phyloP scores from a whole-genome alignment of 2,888 invertebrate genomes.

The Pterostichus niger region DNA sequence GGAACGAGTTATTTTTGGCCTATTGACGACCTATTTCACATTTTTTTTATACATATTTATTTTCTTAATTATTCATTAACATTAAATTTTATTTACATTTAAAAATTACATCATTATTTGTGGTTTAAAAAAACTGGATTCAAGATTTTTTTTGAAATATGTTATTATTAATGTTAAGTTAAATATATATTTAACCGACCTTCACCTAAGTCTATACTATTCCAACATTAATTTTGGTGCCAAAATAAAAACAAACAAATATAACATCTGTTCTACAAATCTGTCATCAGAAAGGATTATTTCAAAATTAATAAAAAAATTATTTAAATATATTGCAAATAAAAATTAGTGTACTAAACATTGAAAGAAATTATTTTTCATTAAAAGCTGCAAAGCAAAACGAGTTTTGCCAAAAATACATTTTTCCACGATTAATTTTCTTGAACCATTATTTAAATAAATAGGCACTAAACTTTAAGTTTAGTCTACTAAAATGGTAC shows the following conservation, averaged over 20 bases:
- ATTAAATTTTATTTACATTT: too few relatives aligned
- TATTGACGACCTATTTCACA: neutral
- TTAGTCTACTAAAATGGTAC: too few relatives aligned
- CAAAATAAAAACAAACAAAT: neutral
- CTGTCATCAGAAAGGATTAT: neutral
- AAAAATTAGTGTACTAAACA: too few relatives aligned
- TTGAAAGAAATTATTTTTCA: too few relatives aligned
- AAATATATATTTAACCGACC: constrained; percentile 8
- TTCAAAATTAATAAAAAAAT: too few relatives aligned
- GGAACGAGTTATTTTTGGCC: constrained; percentile 6
- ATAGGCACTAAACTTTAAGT: too few relatives aligned
- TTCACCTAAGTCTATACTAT: constrained; percentile 1
- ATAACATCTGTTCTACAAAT: neutral
- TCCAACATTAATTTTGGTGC: neutral
- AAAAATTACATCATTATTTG: too few relatives aligned
- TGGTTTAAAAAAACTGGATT: neutral
- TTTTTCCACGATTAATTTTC: too few relatives aligned
- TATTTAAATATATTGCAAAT: too few relatives aligned
- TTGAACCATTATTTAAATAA: too few relatives aligned
- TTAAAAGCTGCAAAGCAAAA: too few relatives aligned
- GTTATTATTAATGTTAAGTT: neutral
- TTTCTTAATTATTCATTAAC: neutral
- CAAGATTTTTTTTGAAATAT: neutral
- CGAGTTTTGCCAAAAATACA: too few relatives aligned
- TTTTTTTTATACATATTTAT: neutral